A percentile compares a stretch with the other conserved stretches of the same genome.
These are phyloP conservation scores for Harpalus rufipes DNA, from an alignment of 2,888 invertebrate genomes.

Conservation along the genomic window DNA sequence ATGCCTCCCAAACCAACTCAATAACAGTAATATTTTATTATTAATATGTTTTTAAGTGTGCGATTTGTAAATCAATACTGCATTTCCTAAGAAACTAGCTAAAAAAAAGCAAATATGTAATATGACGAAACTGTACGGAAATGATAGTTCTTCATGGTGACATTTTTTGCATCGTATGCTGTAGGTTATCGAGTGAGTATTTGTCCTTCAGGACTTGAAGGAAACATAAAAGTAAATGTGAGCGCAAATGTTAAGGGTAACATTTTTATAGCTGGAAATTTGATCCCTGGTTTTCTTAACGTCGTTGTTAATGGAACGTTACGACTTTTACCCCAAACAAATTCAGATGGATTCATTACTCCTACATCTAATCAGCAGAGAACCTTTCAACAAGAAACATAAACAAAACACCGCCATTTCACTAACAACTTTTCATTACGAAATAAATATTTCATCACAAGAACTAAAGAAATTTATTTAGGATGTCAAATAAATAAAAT, in stretches of 20 bases:
- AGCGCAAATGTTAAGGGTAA: constrained; percentile 50
- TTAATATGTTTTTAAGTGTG: too few species aligned
- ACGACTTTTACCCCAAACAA: constrained; percentile 33
- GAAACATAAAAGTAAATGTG: constrained; percentile 48
- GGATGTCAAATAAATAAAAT: not conserved
- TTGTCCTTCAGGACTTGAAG: constrained; percentile 35
- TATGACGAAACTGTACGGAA: too few species aligned
- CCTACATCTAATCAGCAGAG: not conserved
- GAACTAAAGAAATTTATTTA: not conserved
- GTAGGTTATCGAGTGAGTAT: constrained; percentile 19
- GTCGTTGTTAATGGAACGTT: constrained; percentile 49
- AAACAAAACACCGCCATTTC: not conserved
- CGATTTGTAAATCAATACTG: too few species aligned
- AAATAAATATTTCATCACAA: not conserved
- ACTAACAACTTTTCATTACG: not conserved
- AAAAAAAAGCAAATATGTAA: too few species aligned
- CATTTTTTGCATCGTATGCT: constrained; percentile 29
- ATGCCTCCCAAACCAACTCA: too few species aligned
- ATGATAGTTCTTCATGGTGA: not conserved
- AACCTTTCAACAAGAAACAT: constrained; percentile 2
- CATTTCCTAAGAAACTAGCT: too few species aligned
- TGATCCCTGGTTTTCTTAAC: constrained; percentile 46
- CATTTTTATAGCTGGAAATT: constrained; percentile 29
- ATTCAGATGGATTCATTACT: constrained; percentile 1
- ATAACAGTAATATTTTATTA: too few species aligned